phyloP scores from a whole-genome alignment of 1,140 invertebrate genomes.

The Sinella curviseta region DNA sequence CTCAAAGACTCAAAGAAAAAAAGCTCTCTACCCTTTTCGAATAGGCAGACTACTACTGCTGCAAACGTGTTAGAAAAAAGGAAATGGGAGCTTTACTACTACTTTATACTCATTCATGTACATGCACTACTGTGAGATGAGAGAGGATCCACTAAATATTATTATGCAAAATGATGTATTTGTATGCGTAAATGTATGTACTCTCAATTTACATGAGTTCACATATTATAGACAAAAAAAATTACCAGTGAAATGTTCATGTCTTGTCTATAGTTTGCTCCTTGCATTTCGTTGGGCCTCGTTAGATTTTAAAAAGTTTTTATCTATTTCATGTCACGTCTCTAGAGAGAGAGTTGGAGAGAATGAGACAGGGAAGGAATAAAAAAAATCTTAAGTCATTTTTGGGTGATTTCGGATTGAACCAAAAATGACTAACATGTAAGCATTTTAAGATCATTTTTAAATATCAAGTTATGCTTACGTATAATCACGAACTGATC shows the following conservation, averaged over 20 bases:
- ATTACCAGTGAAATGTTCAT: too few species aligned
- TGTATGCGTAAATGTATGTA: constrained; percentile 11
- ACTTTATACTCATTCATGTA: too few species aligned
- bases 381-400: not conserved
- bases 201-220: not conserved
- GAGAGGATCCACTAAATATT: constrained; percentile 4
- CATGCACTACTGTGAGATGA: too few species aligned
- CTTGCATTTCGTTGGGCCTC: not conserved
- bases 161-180: constrained; percentile 17
- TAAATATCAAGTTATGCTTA: too few species aligned
- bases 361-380: not conserved
- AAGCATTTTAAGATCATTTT: too few species aligned
- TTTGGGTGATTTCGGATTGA: too few species aligned
- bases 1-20: not conserved
- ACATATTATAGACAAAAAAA: too few species aligned
- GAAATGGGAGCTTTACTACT: not conserved
- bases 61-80: too few species aligned
- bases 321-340: not conserved
- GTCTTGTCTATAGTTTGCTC: not conserved
- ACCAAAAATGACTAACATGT: too few species aligned
- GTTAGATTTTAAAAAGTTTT: not conserved
- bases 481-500: too few species aligned
- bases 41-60: too few species aligned
- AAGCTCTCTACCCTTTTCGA: not conserved
- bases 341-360: not conserved